Conservation (phyloP, 2,113 vertebrate genomes). For the Scophthalmus maximus region DNA sequence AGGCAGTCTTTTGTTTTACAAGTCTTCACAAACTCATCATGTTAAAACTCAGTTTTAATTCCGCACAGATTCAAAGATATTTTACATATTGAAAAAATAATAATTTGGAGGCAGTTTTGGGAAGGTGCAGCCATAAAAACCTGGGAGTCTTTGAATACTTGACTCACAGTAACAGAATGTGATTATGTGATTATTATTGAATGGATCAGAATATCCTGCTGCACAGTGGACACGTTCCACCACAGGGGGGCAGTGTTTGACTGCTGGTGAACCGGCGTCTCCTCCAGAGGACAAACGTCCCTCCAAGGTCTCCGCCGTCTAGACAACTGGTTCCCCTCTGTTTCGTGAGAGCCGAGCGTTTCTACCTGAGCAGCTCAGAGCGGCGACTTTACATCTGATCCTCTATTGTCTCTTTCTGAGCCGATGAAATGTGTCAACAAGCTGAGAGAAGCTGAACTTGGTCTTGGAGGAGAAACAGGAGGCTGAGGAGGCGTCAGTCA, state of each 20-base stretch:
- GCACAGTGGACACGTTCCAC: background rate
- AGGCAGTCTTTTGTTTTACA: no score
- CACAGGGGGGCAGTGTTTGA: constrained; percentile 66
- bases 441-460: constrained; percentile 50
- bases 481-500: constrained; percentile 45
- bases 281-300: constrained; percentile 40
- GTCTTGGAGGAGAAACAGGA: constrained; percentile 48
- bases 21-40: no score
- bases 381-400: constrained; percentile 32
- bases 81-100: no score
- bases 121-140: no score
- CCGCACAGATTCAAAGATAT: no score
- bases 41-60: no score
- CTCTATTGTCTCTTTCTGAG: constrained; percentile 28
- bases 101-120: no score
- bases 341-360: constrained; percentile 27
- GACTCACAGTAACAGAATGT: no score
- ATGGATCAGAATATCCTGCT: background rate
- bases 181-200: no score
- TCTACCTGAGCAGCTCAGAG: constrained; percentile 32
- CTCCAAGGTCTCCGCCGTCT: constrained; percentile 56
- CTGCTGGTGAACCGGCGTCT: background rate
- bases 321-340: constrained; percentile 54
- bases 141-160: no score
- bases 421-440: constrained; percentile 65